Evolutionary conservation across 2,888 invertebrate genomes (phyloP), one percentile per base, ranked within the genome.

Genomic region (Caenorhabditis angaria): DNA sequence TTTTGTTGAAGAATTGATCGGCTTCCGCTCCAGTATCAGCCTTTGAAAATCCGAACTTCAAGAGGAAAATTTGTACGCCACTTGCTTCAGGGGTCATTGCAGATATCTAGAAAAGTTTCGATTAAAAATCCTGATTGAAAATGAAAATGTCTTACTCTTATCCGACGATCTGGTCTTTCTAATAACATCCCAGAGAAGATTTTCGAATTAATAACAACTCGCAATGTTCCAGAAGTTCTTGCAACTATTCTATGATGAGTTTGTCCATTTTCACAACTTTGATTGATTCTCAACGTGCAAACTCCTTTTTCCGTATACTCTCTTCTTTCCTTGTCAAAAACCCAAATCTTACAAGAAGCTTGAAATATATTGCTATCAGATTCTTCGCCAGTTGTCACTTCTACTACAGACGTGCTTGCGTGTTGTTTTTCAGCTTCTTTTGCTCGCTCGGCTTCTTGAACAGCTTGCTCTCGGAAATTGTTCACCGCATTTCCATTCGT

Each of bases 381-480:
- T 66, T 85, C 85, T 59, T 85, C 85, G 28, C 85, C 85, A 47
- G 85, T 85, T 12, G 74, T 81, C n/a, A 81, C 71, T 18, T 77
- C 74, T 20, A 81, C 70, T 8, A 80, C 65, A 25, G 72, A 72
- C 0, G 80, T 81, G 14, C 73, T 73, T 1, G 82, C 80, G 24
- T 74, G 68, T 29, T 76, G 73, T 22, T 77, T 76, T 50, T 78
- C 80, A 2, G 64, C 62, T 58, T 76, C 72, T 57, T 75, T 75
- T 0, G 64, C 65, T 2, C 70, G 61, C n/a, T 70, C 74, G 0
- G 74, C 74, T 54, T 70, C 70, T 58, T 75, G 60, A 20, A 64
- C 47, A 18, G 74, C 70, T 48, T 70, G 70, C 29, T 70, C 50
- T 22, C 74, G 58, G 65, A 75, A 75, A 56, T 70, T 55, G 18